A percentile compares a stretch with the other conserved stretches of the same genome.
These are phyloP conservation scores for Lithobates pipiens DNA, from an alignment of 2,797 vertebrate species.

Conservation along the genomic window DNA sequence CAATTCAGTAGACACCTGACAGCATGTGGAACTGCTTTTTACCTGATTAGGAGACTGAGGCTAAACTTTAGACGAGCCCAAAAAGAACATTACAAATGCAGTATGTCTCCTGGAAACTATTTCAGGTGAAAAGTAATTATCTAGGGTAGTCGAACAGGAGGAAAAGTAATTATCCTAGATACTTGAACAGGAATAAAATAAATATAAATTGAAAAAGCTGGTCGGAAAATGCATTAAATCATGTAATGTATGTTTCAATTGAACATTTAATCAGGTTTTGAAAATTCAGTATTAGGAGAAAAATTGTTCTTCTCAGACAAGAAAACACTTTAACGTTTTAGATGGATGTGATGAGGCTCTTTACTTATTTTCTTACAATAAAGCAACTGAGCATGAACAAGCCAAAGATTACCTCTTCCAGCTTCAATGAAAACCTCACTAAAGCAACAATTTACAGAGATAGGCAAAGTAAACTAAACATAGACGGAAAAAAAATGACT, in stretches of 20 bases:
- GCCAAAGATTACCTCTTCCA: constrained; percentile 6
- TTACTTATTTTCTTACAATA: constrained; percentile 40
- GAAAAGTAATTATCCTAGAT: constrained; percentile 60
- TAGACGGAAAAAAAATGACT: neutral
- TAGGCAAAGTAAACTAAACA: neutral
- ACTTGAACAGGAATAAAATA: constrained; percentile 59
- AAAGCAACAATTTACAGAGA: constrained; percentile 7
- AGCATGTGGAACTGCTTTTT: neutral
- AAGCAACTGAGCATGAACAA: constrained; percentile 1
- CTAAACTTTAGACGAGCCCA: constrained; percentile 36
- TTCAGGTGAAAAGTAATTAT: constrained; percentile 61
- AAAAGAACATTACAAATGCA: constrained; percentile 53
- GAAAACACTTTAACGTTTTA: constrained; percentile 51
- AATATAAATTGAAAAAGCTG: constrained; percentile 59
- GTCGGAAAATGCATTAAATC: constrained; percentile 62
- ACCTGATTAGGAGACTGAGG: constrained; percentile 34
- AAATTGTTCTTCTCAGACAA: constrained; percentile 53
- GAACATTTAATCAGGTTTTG: constrained; percentile 60
- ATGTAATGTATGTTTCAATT: constrained; percentile 62
- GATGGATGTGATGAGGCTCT: constrained; percentile 21
- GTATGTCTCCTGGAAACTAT: constrained; percentile 54
- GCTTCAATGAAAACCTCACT: neutral
- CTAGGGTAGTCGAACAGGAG: constrained; percentile 48
- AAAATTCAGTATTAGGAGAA: constrained; percentile 48
- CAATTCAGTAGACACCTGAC: neutral